Base-by-base conservation (phyloP, 2,888 invertebrate species). In the Eurois occulta region DNA sequence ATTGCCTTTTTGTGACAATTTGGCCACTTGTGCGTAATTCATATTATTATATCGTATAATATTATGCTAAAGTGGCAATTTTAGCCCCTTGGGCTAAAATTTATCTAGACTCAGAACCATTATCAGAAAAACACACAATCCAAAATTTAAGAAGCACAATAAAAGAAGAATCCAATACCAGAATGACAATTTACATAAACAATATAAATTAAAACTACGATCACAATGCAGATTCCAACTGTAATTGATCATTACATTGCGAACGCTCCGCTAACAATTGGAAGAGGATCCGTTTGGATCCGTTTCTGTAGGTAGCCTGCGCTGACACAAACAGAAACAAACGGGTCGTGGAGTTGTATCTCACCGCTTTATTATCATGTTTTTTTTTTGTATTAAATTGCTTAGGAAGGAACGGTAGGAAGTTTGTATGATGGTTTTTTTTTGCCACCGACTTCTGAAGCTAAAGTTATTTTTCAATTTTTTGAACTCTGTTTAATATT, bases 221-320 rank as follows among this genome's bases (percentile, higher is more conserved):
- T 58, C 66, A 64, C 87, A 88, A 90, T 90, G 88, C 87, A 91
- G 90, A 91, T 90, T 87, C 86, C 80, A 80, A 79, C 73, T 80
- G 83, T 91, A 93, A 93, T 93, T 93, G 93, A 92, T 93, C 93
- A 92, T 93, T 93, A 93, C 85, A 87, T 80, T 77, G 83, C 72
- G 82, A 90, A 82, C 84, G 85, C 70, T 88, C 79, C 76, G 77
- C 85, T 87, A 91, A 91, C 88, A 88, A 87, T 90, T 83, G 79
- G 68, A 83, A 90, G 83, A 83, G 87, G 87, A 90, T 92, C 88
- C 85, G 83, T 72, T 75, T 58, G 43, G 58, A 35, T n/a, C 38
- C 43, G 21, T 89, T 89, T 87, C 88, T 81, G 75, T 68, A 75
- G 80, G 75, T 68, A 75, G 80, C 48, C 76, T 66, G 73, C 69